Conservation (phyloP, 2,113 vertebrate genomes). For the Protobothrops mucrosquamatus region DNA sequence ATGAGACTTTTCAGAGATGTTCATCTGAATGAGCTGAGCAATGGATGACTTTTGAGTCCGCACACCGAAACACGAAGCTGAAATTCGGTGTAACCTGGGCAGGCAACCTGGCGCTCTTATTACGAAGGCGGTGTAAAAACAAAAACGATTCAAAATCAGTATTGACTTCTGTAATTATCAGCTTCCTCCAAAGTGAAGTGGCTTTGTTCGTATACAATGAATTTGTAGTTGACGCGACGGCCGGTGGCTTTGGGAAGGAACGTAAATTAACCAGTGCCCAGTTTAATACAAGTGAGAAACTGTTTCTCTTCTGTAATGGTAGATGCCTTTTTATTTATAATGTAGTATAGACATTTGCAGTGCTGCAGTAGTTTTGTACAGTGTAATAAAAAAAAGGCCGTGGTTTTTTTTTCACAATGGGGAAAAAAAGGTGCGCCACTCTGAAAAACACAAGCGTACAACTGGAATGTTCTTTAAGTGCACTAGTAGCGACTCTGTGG, state of each 20-base stretch:
- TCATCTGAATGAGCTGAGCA: background rate
- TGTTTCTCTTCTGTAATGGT: slow-evolving; percentile 76
- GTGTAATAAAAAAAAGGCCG: slow-evolving; percentile 61
- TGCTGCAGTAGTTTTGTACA: slow-evolving; percentile 64
- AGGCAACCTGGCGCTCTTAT: slow-evolving; percentile 47
- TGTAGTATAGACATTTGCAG: slow-evolving; percentile 64
- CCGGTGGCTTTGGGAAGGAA: slow-evolving; percentile 78
- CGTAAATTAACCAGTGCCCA: slow-evolving; percentile 73
- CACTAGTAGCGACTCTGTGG: slow-evolving; percentile 58
- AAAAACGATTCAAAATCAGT: slow-evolving; percentile 36
- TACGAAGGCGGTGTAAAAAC: slow-evolving; percentile 69
- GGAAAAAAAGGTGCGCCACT: slow-evolving; percentile 66
- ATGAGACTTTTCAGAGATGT: background rate
- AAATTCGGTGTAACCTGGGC: slow-evolving; percentile 48
- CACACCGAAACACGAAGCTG: slow-evolving; percentile 45
- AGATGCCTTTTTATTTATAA: slow-evolving; percentile 69
- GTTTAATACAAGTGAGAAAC: slow-evolving; percentile 76
- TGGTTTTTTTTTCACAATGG: too few species aligned
- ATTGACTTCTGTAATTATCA: slow-evolving; percentile 81
- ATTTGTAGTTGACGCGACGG: slow-evolving; percentile 69
- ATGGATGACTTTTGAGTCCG: background rate
- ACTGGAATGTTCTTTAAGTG: slow-evolving; percentile 72
- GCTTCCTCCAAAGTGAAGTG: slow-evolving; percentile 73
- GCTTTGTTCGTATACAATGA: slow-evolving; percentile 75
- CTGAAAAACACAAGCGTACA: slow-evolving; percentile 58